Base-by-base conservation (phyloP, 2,888 invertebrate species). In the Sminthurides aquaticus region DNA sequence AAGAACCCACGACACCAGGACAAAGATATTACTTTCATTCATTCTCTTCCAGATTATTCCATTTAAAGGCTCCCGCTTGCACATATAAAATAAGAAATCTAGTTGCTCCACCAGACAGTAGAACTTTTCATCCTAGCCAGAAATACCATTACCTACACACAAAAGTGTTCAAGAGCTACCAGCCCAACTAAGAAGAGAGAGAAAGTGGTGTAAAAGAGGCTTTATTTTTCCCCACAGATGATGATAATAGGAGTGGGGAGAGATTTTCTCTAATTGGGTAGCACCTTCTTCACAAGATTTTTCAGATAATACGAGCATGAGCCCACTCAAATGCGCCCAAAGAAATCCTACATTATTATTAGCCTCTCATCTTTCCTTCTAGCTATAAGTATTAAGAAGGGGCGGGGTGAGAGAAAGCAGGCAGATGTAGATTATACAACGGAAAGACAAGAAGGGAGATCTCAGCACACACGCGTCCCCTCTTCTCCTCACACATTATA, bases 221-320 rank as follows among this genome's bases (percentile, higher is more conserved):
- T 34, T 34, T 34, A 34, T 34, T 34, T 34, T 34, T 34, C 43
- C 15, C 43, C 5, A 15, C 20, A 1, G 52, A 20, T 24, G n/a
- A 52, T 64, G 59, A 64, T 64, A 64, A 64, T 64, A 64, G 64
- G 64, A 64, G 64, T 58, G 64, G 64, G 64, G 64, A 57, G 43
- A 34, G 58, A 63, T 63, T 18, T 26, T 22, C 60, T 52, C 60
- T 60, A 64, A 64, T 64, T 64, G 64, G 58, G 29, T 58, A 11
- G 58, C 58, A 64, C 64, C 64, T 64, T 52, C 52, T 29, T 15
- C 43, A 49, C 49, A 34, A 5, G 5, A 24, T 11, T 22, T 34
- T 34, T 34, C 15, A 15, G 43, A 34, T 34, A 34, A 34, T 34
- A 15, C 15, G 5, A 11, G 8, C 15, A 15, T 34, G 43, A 34